Evolutionary conservation across 2,113 vertebrate genomes (phyloP).

Genomic region (Carassius gibelio): DNA sequence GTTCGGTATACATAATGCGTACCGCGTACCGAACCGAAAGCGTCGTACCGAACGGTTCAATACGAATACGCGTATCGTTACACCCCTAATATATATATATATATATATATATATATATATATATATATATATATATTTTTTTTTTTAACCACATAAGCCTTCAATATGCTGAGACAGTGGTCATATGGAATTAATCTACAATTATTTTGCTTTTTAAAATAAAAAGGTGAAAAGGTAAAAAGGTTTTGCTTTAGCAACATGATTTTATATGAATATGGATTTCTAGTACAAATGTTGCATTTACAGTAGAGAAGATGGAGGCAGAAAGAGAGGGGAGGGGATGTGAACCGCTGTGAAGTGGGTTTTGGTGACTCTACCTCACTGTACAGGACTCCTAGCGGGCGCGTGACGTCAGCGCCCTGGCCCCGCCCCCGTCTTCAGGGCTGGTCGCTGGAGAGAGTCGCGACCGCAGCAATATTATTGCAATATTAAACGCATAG

Average conservation of each 20-base stretch:
- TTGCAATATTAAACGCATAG: slow-evolving; percentile 55
- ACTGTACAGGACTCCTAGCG: slow-evolving; percentile 44
- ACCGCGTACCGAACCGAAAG: too few species aligned
- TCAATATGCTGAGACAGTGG: background rate
- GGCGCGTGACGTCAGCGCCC: slow-evolving; percentile 64
- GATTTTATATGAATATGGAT: background rate
- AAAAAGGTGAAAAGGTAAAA: too few species aligned
- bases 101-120: too few species aligned
- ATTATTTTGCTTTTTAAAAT: background rate
- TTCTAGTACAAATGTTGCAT: background rate
- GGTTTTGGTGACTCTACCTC: slow-evolving; percentile 29
- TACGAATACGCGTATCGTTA: too few species aligned
- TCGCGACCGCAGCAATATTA: slow-evolving; percentile 64
- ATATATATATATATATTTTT: too few species aligned
- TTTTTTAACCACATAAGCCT: background rate
- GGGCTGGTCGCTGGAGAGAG: slow-evolving; percentile 53
- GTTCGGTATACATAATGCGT: too few species aligned
- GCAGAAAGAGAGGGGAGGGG: too few species aligned
- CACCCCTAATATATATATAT: too few species aligned
- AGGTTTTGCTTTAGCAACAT: background rate
- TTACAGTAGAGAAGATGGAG: background rate
- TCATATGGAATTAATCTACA: too few species aligned
- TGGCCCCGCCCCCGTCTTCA: slow-evolving; percentile 67
- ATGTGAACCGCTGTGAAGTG: slow-evolving; percentile 35
- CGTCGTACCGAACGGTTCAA: too few species aligned